phyloP scores from a whole-genome alignment of 2,113 vertebrate genomes.

The Climacteris rufus region DNA sequence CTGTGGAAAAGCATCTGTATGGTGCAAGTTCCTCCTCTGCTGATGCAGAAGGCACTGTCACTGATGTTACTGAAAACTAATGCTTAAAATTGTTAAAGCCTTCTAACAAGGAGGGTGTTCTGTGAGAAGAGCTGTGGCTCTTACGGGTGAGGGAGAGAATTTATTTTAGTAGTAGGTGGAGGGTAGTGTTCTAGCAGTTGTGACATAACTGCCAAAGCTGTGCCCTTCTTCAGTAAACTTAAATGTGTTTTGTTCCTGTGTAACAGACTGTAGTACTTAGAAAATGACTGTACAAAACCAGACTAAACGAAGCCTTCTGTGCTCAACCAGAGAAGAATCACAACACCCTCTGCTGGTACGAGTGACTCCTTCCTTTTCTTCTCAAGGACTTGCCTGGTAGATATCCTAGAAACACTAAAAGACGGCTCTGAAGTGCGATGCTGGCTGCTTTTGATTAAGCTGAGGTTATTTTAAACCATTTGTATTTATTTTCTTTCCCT shows the following conservation, averaged over 20 bases:
- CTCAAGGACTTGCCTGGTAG: not conserved
- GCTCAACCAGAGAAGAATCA: not conserved
- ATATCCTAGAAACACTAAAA: not conserved
- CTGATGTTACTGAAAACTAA: not conserved
- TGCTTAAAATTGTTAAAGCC: not conserved
- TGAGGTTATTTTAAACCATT: not conserved
- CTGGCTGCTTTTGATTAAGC: not conserved
- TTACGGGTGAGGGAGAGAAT: not conserved
- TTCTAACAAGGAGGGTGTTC: not conserved
- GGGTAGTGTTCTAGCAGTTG: not conserved
- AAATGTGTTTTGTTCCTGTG: not conserved
- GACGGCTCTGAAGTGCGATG: not conserved
- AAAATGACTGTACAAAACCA: not conserved
- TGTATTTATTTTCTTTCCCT: not conserved
- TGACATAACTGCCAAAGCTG: slow-evolving; percentile 7
- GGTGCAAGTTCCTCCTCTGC: not conserved
- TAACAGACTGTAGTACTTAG: not conserved
- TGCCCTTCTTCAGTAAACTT: not conserved
- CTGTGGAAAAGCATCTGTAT: not conserved
- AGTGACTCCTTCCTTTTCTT: not conserved
- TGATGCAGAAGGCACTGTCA: not conserved
- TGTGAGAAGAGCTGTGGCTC: not conserved
- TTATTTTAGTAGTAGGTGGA: not conserved
- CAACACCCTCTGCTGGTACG: slow-evolving; percentile 16
- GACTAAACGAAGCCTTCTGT: not conserved